Evolutionary conservation across 1,140 invertebrate genomes (phyloP).

Genomic region (Antheraea mylitta): DNA sequence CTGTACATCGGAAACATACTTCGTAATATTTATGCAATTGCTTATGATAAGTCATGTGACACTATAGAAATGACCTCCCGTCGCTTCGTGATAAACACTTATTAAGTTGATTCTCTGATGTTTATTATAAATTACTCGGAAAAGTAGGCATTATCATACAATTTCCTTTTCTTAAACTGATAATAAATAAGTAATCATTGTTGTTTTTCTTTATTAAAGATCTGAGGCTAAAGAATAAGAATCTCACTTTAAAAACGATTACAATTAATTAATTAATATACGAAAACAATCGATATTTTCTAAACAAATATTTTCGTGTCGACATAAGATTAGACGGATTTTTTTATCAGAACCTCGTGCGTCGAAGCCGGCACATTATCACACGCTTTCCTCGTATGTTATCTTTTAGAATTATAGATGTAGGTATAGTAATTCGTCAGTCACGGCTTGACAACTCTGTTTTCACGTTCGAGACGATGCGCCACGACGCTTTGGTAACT

Average conservation of each 20-base stretch:
- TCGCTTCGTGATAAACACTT: no score
- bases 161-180: not conserved
- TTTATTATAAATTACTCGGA: no score
- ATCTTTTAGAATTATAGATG: constrained; percentile 37
- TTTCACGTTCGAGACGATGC: constrained; percentile 6
- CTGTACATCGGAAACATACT: no score
- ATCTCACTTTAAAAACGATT: no score
- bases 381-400: constrained; percentile 22
- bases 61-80: no score
- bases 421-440: constrained; percentile 39
- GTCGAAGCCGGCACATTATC: constrained; percentile 9
- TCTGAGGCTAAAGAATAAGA: no score
- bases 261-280: no score
- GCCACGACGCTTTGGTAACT: constrained; percentile 13
- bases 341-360: constrained; percentile 4
- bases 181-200: no score
- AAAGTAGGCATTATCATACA: not conserved
- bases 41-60: no score
- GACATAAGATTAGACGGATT: constrained; percentile 7
- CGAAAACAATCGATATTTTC: not conserved
- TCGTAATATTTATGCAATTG: no score
- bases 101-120: no score
- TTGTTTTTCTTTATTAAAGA: no score
- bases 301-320: constrained; percentile 1
- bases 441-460: constrained; percentile 36